Conservation (phyloP, 2,888 invertebrate species). For the Aelia acuminata region DNA sequence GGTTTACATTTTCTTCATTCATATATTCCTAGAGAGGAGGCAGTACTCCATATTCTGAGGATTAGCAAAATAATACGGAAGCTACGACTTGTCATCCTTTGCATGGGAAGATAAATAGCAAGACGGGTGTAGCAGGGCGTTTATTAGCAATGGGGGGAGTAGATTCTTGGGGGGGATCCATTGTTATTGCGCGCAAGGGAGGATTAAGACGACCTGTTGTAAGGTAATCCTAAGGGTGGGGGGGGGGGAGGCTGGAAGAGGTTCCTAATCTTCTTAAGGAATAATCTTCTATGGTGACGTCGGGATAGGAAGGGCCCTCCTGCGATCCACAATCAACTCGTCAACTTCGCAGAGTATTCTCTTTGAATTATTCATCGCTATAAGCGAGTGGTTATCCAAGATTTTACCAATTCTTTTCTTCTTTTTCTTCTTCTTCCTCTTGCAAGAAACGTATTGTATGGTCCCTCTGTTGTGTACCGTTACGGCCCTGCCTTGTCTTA, state of each 20-base stretch:
- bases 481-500: background rate
- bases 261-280: slow-evolving; percentile 36
- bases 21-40: too few species aligned
- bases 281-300: slow-evolving; percentile 2
- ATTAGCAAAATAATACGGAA: slow-evolving; percentile 33
- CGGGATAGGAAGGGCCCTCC: background rate
- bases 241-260: slow-evolving; percentile 5
- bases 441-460: too few species aligned
- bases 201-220: slow-evolving; percentile 47
- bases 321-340: background rate
- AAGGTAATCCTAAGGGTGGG: slow-evolving; percentile 31
- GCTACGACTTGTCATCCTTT: background rate
- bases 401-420: slow-evolving; percentile 24
- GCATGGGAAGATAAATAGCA: background rate
- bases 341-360: background rate
- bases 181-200: slow-evolving; percentile 16
- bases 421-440: background rate
- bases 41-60: background rate
- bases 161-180: background rate
- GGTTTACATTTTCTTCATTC: background rate
- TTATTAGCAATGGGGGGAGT: slow-evolving; percentile 2
- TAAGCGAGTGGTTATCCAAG: background rate
- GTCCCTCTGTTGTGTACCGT: too few species aligned
- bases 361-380: slow-evolving; percentile 35
- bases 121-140: background rate